phyloP scores from a whole-genome alignment of 2,888 invertebrate genomes.

The Thecocarcelia acutangulata region DNA sequence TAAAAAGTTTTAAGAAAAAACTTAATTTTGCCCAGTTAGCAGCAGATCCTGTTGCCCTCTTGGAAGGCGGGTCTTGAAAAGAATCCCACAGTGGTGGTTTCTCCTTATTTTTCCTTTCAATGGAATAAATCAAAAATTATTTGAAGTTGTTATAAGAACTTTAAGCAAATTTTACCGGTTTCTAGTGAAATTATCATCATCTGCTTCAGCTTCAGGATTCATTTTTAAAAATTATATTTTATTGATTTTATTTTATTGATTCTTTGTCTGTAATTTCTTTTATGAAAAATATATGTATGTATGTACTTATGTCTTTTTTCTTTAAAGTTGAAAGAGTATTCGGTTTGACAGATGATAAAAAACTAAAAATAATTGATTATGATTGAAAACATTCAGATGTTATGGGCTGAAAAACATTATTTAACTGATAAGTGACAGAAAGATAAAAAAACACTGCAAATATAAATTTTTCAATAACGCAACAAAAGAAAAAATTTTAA shows the following conservation, averaged over 20 bases:
- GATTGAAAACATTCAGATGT: constrained; percentile 44
- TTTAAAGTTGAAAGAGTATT: constrained; percentile 7
- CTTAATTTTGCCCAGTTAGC: constrained; percentile 85
- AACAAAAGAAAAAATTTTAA: constrained; percentile 10
- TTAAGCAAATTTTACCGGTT: constrained; percentile 53
- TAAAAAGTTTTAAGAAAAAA: constrained; percentile 84
- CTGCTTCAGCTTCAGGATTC: constrained; percentile 43
- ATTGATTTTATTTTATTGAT: neutral
- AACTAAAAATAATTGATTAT: constrained; percentile 53
- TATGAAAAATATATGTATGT: neutral
- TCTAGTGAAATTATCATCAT: constrained; percentile 59
- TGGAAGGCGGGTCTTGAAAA: constrained; percentile 88
- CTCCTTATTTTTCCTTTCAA: constrained; percentile 72
- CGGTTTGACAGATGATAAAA: constrained; percentile 45
- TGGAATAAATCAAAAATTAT: neutral
- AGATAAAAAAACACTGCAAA: constrained; percentile 38
- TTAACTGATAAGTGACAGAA: constrained; percentile 47
- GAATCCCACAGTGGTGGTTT: constrained; percentile 88
- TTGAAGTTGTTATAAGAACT: neutral
- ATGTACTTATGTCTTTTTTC: neutral
- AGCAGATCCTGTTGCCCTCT: constrained; percentile 86
- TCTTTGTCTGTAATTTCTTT: neutral
- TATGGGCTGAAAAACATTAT: constrained; percentile 31
- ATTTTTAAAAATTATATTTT: constrained; percentile 25
- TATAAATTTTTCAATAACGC: constrained; percentile 21